Conservation (phyloP, 2,797 vertebrate species). For the Cetoscarus ocellatus region DNA sequence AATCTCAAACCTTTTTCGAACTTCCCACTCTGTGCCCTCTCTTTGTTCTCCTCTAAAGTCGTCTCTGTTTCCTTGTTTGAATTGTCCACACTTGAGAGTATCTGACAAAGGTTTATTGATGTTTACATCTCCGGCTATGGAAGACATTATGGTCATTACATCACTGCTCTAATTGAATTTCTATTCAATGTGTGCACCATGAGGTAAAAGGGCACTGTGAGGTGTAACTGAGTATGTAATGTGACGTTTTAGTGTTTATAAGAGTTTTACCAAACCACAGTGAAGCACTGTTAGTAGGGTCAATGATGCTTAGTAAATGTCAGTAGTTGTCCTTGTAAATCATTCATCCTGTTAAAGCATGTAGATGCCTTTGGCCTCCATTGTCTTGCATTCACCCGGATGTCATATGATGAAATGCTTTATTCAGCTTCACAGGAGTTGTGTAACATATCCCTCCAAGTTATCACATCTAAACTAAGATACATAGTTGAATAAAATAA, state of each 20-base stretch:
- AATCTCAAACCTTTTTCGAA: conserved; percentile 20
- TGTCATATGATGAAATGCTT: not conserved
- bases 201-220: conserved; percentile 18
- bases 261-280: not conserved
- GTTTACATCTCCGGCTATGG: conserved; percentile 50
- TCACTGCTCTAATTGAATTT: conserved; percentile 44
- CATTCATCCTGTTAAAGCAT: not conserved
- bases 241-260: conserved; percentile 13
- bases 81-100: conserved; percentile 27
- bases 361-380: not conserved
- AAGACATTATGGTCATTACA: conserved; percentile 49
- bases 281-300: conserved; percentile 2
- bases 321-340: conserved; percentile 3
- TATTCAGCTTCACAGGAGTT: not conserved
- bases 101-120: conserved; percentile 55
- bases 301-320: not conserved
- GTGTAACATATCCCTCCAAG: not conserved
- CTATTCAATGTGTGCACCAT: conserved; percentile 41
- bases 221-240: conserved; percentile 28
- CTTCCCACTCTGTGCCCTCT: conserved; percentile 11
- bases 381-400: not conserved
- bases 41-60: conserved; percentile 4
- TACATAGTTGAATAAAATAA: not conserved
- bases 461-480: not conserved
- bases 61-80: conserved; percentile 13